Evolutionary conservation across 2,888 invertebrate genomes (phyloP), one percentile per base, ranked within the genome.

Genomic region (Cactoblastis cactorum): DNA sequence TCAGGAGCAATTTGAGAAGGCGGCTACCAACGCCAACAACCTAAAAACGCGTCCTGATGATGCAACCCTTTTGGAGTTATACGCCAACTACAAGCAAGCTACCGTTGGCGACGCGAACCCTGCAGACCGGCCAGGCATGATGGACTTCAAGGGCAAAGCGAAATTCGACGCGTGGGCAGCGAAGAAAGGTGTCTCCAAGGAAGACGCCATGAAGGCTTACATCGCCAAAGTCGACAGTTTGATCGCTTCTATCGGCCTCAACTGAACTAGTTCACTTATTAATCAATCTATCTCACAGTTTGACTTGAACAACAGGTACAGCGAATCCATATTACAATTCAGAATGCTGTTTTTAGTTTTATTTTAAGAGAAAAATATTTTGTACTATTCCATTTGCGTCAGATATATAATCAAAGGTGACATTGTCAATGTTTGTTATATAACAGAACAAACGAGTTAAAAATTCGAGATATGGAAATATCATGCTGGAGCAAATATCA

Each of bases 81-180:
- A 28, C 28, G 28, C 28, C 1, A 28, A 28, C 28, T 28, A 6
- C 8, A 28, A 28, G 28, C 28, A 28, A 9, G 28, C 28, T 1
- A 28, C 28, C 9, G 28, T 28, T 28, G 28, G 28, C 1, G 28
- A 28, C 8, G 28, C 28, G 35, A 48, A 37, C 4, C 35, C 43
- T 17, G 18, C 89, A 97, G 97, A 91, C 56, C 94, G 95, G 62
- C 98, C 98, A 9, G 98, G 98, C 22, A 91, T 98, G 91, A 86
- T 98, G 61, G 98, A 98, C 84, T 90, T 98, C 67, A 97, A 97
- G 82, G 98, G 96, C 61, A 98, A 97, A 86, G 97, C 97, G 2
- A 99, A 99, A 81, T 98, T 98, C 96, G 96, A 96, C 75, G 93
- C 96, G 3, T 99, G 98, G 98, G 93, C 93, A 64, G 90, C 83